These are phyloP conservation scores for Leucania comma DNA, from an alignment of 2,888 invertebrate species.

Conservation along the genomic window DNA sequence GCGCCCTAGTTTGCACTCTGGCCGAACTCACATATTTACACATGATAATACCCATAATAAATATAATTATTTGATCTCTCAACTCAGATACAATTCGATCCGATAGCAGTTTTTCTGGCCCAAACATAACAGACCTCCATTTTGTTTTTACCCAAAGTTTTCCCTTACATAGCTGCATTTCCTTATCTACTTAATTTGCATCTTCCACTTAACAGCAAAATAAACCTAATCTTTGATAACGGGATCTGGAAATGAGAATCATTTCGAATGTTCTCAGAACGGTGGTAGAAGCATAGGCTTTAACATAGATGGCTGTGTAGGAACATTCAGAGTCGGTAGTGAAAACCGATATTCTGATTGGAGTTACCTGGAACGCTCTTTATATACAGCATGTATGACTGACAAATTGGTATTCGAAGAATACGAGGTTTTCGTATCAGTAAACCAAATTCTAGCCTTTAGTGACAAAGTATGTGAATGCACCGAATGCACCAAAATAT, in stretches of 20 bases:
- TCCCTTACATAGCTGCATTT: constrained; percentile 34
- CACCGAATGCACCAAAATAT: too few species aligned
- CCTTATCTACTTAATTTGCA: constrained; percentile 53
- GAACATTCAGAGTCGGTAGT: constrained; percentile 23
- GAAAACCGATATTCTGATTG: constrained; percentile 40
- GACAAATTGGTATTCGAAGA: not conserved
- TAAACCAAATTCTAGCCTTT: not conserved
- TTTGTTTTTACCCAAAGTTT: constrained; percentile 4
- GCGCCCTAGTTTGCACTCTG: too few species aligned
- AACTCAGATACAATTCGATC: not conserved
- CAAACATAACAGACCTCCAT: constrained; percentile 8
- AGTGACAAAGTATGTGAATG: too few species aligned
- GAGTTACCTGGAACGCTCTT: not conserved
- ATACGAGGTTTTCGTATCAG: not conserved
- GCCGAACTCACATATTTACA: too few species aligned
- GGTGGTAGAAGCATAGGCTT: constrained; percentile 16
- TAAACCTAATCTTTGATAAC: constrained; percentile 32
- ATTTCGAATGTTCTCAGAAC: constrained; percentile 24
- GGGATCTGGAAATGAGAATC: constrained; percentile 48
- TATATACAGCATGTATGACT: not conserved
- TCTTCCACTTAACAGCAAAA: constrained; percentile 32
- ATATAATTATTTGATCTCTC: not conserved
- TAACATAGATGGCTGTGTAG: not conserved
- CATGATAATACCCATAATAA: too few species aligned
- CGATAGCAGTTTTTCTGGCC: not conserved